A percentile compares a stretch with the other conserved stretches of the same genome.
Evolutionary conservation across 2,888 invertebrate genomes (phyloP).

Genomic region (Pyrrhosoma nymphula): DNA sequence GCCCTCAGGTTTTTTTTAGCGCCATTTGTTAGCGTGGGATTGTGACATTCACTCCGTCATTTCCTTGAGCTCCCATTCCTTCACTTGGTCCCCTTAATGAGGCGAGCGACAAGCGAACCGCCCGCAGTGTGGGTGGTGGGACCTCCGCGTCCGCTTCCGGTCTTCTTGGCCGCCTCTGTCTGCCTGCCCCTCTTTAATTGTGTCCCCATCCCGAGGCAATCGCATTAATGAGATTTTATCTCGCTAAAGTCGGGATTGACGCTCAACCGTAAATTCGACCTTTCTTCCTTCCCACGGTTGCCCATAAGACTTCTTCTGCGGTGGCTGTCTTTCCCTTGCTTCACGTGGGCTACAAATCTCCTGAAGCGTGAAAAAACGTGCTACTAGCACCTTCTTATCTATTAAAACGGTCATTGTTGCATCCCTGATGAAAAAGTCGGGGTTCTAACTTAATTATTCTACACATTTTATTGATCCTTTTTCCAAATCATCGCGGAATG

Average conservation of each 20-base stretch:
- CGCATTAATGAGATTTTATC: constrained; percentile 36
- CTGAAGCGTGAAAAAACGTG: neutral
- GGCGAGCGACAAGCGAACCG: neutral
- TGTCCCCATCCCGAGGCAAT: neutral
- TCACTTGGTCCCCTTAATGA: neutral
- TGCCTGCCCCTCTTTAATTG: neutral
- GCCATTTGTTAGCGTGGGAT: neutral
- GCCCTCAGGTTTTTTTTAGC: neutral
- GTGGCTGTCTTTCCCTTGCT: no score
- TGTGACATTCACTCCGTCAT: neutral
- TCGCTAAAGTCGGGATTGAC: neutral
- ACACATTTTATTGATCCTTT: no score
- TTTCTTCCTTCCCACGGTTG: neutral
- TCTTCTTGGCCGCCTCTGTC: neutral
- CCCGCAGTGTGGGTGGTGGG: neutral
- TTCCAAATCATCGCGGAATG: no score
- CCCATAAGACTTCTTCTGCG: neutral
- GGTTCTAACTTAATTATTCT: no score
- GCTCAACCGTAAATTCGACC: neutral
- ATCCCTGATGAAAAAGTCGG: neutral
- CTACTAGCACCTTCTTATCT: neutral
- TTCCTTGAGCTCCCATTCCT: neutral
- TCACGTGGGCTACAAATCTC: no score
- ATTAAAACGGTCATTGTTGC: neutral
- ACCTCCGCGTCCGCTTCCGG: neutral